Conservation (phyloP, 1,140 invertebrate genomes). For the Lordiphosa mommai region DNA sequence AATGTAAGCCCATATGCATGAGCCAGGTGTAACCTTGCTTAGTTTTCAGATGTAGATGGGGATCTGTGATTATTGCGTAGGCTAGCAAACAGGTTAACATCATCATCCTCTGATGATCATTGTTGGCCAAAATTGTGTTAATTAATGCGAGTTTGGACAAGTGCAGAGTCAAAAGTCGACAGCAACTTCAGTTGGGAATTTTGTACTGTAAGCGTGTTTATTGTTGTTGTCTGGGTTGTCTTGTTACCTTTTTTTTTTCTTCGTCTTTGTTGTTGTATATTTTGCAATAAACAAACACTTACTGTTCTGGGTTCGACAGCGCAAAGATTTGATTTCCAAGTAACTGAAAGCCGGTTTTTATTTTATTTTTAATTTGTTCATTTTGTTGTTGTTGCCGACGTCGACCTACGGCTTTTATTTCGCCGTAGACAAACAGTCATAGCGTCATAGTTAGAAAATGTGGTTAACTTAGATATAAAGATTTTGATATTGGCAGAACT, state of each 20-base stretch:
- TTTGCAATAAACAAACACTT: constrained; percentile 46
- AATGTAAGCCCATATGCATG: constrained; percentile 29
- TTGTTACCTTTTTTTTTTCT: neutral
- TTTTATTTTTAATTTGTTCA: neutral
- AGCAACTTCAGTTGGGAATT: too few relatives aligned
- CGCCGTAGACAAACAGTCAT: constrained; percentile 33
- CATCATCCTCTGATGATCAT: too few relatives aligned
- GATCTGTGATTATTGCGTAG: constrained; percentile 16
- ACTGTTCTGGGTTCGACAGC: constrained; percentile 17
- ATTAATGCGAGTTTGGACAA: too few relatives aligned
- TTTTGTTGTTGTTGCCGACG: constrained; percentile 9
- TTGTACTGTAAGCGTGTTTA: too few relatives aligned
- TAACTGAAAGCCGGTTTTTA: constrained; percentile 38
- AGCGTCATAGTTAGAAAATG: constrained; percentile 36
- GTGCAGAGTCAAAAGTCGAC: too few relatives aligned
- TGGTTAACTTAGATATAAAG: neutral
- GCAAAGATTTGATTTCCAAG: constrained; percentile 34
- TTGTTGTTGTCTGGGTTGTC: too few relatives aligned
- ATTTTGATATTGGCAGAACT: too few relatives aligned
- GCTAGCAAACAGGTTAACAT: constrained; percentile 3
- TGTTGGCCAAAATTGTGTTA: too few relatives aligned
- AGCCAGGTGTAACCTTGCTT: constrained; percentile 17
- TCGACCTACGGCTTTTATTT: constrained; percentile 29
- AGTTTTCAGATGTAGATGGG: neutral
- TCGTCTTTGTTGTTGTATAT: constrained; percentile 6